These are phyloP conservation scores for Mythimna impura DNA, from an alignment of 2,888 invertebrate species.

Conservation along the genomic window DNA sequence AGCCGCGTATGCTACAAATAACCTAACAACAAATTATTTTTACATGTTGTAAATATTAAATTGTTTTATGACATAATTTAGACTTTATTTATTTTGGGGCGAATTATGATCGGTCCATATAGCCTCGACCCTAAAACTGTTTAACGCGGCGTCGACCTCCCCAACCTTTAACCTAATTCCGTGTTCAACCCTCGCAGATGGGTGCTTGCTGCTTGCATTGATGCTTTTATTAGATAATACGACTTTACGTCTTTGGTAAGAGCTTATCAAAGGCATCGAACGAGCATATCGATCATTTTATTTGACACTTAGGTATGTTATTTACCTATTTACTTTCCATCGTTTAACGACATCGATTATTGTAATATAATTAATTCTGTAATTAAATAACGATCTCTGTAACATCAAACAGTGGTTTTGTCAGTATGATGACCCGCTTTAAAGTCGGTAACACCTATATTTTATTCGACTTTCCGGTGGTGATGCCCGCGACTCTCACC, in stretches of 20 bases:
- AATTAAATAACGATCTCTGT: constrained; percentile 39
- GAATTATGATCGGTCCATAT: constrained; percentile 80
- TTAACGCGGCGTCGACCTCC: constrained; percentile 76
- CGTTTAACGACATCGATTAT: constrained; percentile 31
- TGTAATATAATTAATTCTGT: constrained; percentile 32
- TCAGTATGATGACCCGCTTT: constrained; percentile 53
- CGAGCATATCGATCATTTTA: constrained; percentile 64
- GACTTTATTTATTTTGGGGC: constrained; percentile 79
- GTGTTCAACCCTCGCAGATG: constrained; percentile 78
- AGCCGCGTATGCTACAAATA: constrained; percentile 39
- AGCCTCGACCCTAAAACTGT: constrained; percentile 80
- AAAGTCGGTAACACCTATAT: constrained; percentile 53
- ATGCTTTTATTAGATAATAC: constrained; percentile 80
- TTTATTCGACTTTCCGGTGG: constrained; percentile 72
- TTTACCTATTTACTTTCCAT: constrained; percentile 64
- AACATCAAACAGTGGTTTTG: constrained; percentile 46
- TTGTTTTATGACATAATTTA: constrained; percentile 75
- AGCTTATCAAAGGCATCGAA: constrained; percentile 48
- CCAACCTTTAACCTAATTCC: constrained; percentile 85
- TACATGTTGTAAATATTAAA: constrained; percentile 49
- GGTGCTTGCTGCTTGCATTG: constrained; percentile 73
- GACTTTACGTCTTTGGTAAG: constrained; percentile 60
- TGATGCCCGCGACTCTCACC: constrained; percentile 71
- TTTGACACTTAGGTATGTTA: constrained; percentile 52
- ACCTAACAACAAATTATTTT: constrained; percentile 32